Conservation (phyloP, 2,113 vertebrate species). For the Bos indicus region DNA sequence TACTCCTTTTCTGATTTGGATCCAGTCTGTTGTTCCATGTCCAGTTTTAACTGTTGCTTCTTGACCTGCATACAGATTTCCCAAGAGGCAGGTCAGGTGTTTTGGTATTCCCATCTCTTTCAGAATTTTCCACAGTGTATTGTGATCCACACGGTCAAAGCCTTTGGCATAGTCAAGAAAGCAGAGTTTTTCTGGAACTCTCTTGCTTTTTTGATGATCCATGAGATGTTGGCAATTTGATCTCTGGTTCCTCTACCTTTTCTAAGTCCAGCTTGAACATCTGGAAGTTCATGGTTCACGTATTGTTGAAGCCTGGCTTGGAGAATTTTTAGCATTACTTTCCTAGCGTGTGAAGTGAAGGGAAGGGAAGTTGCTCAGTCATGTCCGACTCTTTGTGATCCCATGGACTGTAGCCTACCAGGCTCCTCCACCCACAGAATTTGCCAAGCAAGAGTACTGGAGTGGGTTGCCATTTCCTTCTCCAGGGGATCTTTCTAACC, state of each 20-base stretch:
- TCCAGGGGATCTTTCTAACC: no score
- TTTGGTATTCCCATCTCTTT: neutral
- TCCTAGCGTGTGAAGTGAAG: neutral
- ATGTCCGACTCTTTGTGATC: no score
- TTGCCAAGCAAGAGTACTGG: no score
- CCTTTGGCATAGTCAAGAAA: fast-evolving
- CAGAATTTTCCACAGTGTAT: neutral
- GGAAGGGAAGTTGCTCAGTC: no score
- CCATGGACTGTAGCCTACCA: no score
- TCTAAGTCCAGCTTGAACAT: neutral
- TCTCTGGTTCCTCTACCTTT: neutral
- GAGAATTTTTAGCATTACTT: neutral
- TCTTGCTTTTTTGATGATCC: neutral
- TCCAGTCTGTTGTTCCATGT: neutral
- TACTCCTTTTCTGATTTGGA: neutral
- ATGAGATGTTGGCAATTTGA: neutral
- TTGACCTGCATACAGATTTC: neutral
- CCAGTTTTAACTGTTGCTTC: neutral
- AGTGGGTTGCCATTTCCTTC: no score
- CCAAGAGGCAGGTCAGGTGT: neutral
- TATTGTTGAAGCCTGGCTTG: neutral
- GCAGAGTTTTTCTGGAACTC: neutral
- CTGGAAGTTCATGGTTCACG: neutral
- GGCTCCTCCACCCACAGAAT: no score
- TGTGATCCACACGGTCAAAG: neutral